phyloP scores from a whole-genome alignment of 1,140 invertebrate species.

The Solen grandis region DNA sequence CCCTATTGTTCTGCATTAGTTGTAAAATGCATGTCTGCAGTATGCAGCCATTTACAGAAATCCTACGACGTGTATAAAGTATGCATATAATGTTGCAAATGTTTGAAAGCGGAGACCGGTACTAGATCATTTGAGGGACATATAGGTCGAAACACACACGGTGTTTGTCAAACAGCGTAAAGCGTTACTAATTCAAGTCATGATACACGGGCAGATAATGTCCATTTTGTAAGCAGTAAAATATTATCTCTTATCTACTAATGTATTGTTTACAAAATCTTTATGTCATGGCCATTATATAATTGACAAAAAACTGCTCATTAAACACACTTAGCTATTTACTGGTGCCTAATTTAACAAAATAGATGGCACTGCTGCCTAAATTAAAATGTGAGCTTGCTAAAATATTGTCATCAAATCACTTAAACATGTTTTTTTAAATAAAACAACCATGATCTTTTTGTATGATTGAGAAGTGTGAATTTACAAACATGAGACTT shows the following conservation, averaged over 20 bases:
- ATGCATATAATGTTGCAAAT: conserved; percentile 33
- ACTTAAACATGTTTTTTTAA: no score
- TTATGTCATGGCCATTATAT: not conserved
- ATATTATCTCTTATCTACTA: not conserved
- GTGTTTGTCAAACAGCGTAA: conserved; percentile 31
- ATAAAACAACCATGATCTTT: no score
- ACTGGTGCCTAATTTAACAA: not conserved
- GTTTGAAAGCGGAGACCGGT: conserved; percentile 9
- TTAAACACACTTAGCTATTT: not conserved
- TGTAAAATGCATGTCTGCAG: no score
- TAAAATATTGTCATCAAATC: no score
- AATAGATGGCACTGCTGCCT: not conserved
- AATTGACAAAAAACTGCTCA: not conserved
- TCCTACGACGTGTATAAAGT: conserved; percentile 2
- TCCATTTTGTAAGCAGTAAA: no score
- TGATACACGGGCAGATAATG: conserved; percentile 40
- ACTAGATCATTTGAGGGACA: not conserved
- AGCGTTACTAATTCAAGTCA: conserved; percentile 48
- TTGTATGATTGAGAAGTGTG: no score
- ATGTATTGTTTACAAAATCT: not conserved
- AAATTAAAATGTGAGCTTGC: no score
- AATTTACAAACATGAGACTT: no score
- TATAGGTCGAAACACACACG: conserved; percentile 27
- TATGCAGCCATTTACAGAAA: no score
- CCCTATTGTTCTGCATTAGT: no score